phyloP scores from a whole-genome alignment of 2,888 invertebrate species.

The Cyclophora albipunctata region DNA sequence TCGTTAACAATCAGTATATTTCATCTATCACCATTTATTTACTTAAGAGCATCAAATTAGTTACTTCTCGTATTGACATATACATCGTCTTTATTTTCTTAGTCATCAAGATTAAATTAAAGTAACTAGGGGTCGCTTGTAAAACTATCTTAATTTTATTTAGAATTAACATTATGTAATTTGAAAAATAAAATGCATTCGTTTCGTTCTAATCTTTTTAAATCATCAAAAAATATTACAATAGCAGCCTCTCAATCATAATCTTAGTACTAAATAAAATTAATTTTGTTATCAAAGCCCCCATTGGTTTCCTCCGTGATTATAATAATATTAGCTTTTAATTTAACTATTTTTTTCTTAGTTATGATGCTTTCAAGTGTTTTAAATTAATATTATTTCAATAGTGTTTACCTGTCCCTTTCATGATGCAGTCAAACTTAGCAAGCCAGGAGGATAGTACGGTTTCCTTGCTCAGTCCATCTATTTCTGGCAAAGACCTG shows the following conservation, averaged over 20 bases:
- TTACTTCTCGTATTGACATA: neutral
- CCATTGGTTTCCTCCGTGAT: too few species aligned
- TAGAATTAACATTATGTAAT: too few species aligned
- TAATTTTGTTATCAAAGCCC: too few species aligned
- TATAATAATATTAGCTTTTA: neutral
- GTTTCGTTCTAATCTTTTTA: neutral
- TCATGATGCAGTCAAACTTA: constrained; percentile 98
- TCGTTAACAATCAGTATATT: constrained; percentile 11
- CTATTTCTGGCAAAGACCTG: constrained; percentile 98
- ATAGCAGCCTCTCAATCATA: too few species aligned
- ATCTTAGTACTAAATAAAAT: neutral
- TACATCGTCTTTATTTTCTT: too few species aligned
- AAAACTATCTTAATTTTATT: too few species aligned
- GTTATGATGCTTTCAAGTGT: constrained; percentile 2
- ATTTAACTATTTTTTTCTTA: neutral
- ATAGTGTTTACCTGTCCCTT: constrained; percentile 78
- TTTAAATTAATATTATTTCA: neutral
- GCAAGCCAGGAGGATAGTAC: constrained; percentile 99
- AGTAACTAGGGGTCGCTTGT: too few species aligned
- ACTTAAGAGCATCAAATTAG: constrained; percentile 9
- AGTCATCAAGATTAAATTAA: too few species aligned
- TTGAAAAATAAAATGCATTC: neutral
- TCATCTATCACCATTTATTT: neutral
- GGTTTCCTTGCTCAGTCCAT: constrained; percentile 99
- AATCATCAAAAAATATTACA: too few species aligned